A percentile compares a stretch with the other conserved stretches of the same genome.
Evolutionary conservation across 2,113 vertebrate genomes (phyloP).

Genomic region (Chunga burmeisteri): DNA sequence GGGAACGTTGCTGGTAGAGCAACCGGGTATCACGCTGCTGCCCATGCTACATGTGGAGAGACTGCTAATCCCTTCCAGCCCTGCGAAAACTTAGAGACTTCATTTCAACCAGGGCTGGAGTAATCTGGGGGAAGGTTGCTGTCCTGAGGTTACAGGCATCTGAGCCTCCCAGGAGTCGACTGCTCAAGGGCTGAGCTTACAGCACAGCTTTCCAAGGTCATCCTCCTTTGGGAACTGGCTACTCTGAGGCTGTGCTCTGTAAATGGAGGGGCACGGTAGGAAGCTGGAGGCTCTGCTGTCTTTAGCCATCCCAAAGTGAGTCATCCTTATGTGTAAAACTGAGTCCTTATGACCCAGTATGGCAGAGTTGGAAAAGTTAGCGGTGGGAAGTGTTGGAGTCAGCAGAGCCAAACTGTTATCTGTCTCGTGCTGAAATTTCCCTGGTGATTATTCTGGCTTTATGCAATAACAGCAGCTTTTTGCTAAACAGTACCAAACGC

Average conservation of each 20-base stretch:
- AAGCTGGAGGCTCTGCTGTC: not conserved
- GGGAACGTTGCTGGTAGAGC: not conserved
- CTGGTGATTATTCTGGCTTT: not conserved
- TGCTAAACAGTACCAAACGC: not conserved
- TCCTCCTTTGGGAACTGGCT: not conserved
- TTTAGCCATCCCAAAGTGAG: not conserved
- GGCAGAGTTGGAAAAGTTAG: not conserved
- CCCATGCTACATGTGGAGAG: fast-evolving
- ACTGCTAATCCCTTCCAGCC: not conserved
- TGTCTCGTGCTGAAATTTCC: not conserved
- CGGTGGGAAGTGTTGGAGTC: not conserved
- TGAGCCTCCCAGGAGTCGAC: not conserved
- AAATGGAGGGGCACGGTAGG: fast-evolving
- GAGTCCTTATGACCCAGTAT: fast-evolving
- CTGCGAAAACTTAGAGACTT: not conserved
- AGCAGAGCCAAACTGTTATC: not conserved
- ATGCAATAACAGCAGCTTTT: not conserved
- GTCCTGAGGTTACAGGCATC: not conserved
- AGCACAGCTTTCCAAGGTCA: not conserved
- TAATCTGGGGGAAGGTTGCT: not conserved
- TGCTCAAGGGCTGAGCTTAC: not conserved
- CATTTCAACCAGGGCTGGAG: not conserved
- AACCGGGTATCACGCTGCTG: fast-evolving
- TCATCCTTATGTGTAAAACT: not conserved
- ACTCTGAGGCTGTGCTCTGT: not conserved